Conservation (phyloP, 2,888 invertebrate species). For the Archaeoteleia sp. region DNA sequence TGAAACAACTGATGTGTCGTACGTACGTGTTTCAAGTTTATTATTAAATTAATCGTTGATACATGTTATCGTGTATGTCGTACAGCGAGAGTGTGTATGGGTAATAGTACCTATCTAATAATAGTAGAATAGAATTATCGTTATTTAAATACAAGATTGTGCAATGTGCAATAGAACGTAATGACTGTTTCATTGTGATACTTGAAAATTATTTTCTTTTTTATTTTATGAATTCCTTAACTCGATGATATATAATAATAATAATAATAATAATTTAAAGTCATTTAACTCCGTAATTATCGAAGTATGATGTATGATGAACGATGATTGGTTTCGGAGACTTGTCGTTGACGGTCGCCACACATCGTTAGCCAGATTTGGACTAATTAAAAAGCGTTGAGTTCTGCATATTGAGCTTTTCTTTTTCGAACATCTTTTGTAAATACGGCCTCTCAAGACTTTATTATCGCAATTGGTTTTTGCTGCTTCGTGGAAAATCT, state of each 20-base stretch:
- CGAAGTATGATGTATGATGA: slow-evolving; percentile 24
- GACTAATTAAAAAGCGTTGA: slow-evolving; percentile 48
- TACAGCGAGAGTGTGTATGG: slow-evolving; percentile 72
- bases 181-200: slow-evolving; percentile 59
- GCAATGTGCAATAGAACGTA: slow-evolving; percentile 58
- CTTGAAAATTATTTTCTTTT: slow-evolving; percentile 26
- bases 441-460: slow-evolving; percentile 40
- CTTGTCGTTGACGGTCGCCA: slow-evolving; percentile 41
- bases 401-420: slow-evolving; percentile 48
- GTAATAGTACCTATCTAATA: slow-evolving; percentile 72
- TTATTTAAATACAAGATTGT: slow-evolving; percentile 72
- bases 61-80: slow-evolving; percentile 73
- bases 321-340: slow-evolving; percentile 26
- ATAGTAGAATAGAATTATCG: slow-evolving; percentile 71
- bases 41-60: slow-evolving; percentile 74
- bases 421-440: slow-evolving; percentile 25
- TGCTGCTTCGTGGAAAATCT: slow-evolving; percentile 33
- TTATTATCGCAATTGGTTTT: slow-evolving; percentile 41
- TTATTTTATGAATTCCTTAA: slow-evolving; percentile 23
- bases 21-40: slow-evolving; percentile 74
- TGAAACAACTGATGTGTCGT: slow-evolving; percentile 56
- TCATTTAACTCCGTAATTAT: slow-evolving; percentile 25
- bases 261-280: slow-evolving; percentile 47
- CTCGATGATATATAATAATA: slow-evolving; percentile 45
- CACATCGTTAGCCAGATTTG: slow-evolving; percentile 35